Evolutionary conservation across 2,113 vertebrate genomes (phyloP).

Genomic region (Melanotaenia duboulayi): DNA sequence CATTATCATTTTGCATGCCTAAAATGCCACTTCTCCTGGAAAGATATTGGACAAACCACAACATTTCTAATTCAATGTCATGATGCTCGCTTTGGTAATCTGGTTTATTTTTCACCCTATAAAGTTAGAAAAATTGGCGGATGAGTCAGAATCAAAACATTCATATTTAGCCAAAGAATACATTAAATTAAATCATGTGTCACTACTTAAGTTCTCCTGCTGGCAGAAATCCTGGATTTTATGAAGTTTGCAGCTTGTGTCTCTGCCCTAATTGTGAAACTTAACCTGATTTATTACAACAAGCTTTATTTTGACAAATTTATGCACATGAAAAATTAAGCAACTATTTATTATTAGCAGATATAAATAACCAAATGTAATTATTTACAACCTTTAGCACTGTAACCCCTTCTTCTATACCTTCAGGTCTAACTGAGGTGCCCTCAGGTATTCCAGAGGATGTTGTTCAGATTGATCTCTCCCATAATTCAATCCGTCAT

Average conservation of each 20-base stretch:
- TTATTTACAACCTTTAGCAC: neutral
- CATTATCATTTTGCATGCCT: constrained; percentile 26
- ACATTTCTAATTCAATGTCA: constrained; percentile 24
- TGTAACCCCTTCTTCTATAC: constrained; percentile 20
- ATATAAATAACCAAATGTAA: constrained; percentile 13
- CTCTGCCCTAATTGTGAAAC: neutral
- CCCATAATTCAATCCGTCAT: constrained; percentile 89
- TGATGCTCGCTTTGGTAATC: neutral
- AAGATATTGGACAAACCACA: neutral
- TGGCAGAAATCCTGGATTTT: constrained; percentile 11
- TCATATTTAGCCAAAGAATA: neutral
- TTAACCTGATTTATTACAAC: neutral
- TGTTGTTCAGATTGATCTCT: constrained; percentile 90
- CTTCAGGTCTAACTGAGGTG: constrained; percentile 90
- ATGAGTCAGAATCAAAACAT: neutral
- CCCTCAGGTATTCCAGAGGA: constrained; percentile 90
- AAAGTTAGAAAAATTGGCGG: neutral
- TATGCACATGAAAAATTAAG: constrained; percentile 1
- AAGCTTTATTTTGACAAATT: constrained; percentile 12
- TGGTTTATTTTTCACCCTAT: constrained; percentile 3
- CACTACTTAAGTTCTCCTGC: neutral
- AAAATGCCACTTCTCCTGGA: constrained; percentile 14
- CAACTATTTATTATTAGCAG: neutral
- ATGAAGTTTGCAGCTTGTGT: constrained; percentile 2
- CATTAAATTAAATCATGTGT: constrained; percentile 10